Conservation (phyloP, 2,888 invertebrate genomes). For the Crocallis elinguaria region DNA sequence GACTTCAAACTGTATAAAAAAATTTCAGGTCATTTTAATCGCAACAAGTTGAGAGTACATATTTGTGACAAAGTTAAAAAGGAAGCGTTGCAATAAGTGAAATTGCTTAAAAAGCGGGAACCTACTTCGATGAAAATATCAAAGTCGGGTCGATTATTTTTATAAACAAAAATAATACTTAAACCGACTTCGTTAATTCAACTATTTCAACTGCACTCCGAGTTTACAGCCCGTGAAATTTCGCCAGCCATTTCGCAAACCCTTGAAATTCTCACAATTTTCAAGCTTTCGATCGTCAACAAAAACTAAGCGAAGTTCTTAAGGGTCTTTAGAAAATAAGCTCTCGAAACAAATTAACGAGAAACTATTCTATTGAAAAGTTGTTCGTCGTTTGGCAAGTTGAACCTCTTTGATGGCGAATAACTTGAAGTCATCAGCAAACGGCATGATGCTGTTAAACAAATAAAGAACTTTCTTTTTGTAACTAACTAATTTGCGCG, state of each 20-base stretch:
- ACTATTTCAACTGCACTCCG: conserved; percentile 3
- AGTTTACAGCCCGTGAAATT: neutral
- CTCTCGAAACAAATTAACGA: conserved; percentile 40
- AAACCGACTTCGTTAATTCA: neutral
- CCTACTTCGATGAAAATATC: too few species aligned
- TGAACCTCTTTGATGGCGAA: conserved; percentile 32
- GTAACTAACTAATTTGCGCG: conserved; percentile 18
- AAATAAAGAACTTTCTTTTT: conserved; percentile 33
- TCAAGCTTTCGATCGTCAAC: conserved; percentile 27
- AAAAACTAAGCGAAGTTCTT: conserved; percentile 29
- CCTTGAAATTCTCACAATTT: conserved; percentile 30
- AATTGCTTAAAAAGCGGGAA: too few species aligned
- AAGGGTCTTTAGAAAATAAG: conserved; percentile 33
- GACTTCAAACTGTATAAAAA: too few species aligned
- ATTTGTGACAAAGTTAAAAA: too few species aligned
- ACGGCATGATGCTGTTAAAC: conserved; percentile 30
- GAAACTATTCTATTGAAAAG: conserved; percentile 42
- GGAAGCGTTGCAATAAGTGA: too few species aligned
- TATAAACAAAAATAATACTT: too few species aligned
- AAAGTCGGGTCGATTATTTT: too few species aligned
- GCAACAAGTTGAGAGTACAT: too few species aligned
- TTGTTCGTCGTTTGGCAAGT: conserved; percentile 32
- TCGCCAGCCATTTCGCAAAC: conserved; percentile 8
- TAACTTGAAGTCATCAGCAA: conserved; percentile 31
- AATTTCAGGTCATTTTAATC: too few species aligned